Base-by-base conservation (phyloP, 2,797 vertebrate genomes). In the Pseudopleuronectes americanus region DNA sequence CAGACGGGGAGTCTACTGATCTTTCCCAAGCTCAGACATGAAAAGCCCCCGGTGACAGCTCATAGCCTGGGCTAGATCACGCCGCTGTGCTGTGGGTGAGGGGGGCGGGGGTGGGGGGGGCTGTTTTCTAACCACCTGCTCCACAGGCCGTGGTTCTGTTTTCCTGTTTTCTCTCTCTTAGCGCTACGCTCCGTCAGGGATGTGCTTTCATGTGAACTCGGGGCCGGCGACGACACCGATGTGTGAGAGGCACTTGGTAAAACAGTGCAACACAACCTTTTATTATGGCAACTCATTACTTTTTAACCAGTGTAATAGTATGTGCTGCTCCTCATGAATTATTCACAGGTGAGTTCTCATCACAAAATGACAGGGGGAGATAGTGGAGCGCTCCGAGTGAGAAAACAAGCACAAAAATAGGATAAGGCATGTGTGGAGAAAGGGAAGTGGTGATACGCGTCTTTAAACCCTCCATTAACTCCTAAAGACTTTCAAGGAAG, bases 251-350 rank as follows among this genome's bases (percentile, higher is more conserved):
- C 90, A 92, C 90, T 91, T 78, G 85, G 89, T 89, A 91, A 90
- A 92, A 93, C 90, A 93, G 92, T 77, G 86, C 73, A 84, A 84
- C 87, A 86, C 91, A 91, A 84, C 84, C 82, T 92, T 92, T 93
- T 91, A 90, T 92, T 93, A 91, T 68, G 74, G 77, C 80, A 57
- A 84, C 90, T 93, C 90, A 92, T 94, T 94, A 92, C 90, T 91
- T 93, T 94, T 92, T 94, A 93, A 93, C 87, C 81, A 77, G 84
- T 56, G 85, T 93, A 91, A 93, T 92, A 86, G 85, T 86, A 89
- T 85, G 90, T 88, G 84, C 88, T 83, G 87, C 87, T 85, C 60
- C 81, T 88, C 83, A 88, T 94, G 90, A 93, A 94, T 94, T 89
- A 93, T 93, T 94, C 87, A 94, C 91, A 84, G 86, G 74, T 84